phyloP scores from a whole-genome alignment of 2,113 vertebrate species.

The Pteropus alecto region DNA sequence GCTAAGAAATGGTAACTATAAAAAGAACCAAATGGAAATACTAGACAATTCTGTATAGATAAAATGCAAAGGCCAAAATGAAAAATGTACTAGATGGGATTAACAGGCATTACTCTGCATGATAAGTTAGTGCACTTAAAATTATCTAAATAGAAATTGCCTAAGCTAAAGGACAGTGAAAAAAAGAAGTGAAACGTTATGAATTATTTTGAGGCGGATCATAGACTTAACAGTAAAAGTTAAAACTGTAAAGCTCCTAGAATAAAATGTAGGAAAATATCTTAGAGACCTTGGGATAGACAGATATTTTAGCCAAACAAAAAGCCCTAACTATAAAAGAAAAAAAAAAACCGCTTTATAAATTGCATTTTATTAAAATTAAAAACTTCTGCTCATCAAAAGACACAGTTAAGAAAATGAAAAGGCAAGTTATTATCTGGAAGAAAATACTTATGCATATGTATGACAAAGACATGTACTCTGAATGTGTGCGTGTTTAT shows the following conservation, averaged over 20 bases:
- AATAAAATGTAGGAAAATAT: background rate
- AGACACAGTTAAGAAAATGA: background rate
- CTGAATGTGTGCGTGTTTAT: background rate
- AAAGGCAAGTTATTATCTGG: background rate
- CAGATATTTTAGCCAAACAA: background rate
- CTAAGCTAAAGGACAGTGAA: background rate
- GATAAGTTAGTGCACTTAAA: background rate
- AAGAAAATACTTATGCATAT: background rate
- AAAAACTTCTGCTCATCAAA: background rate
- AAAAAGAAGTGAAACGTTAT: background rate
- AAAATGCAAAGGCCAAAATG: background rate
- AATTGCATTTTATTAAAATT: background rate
- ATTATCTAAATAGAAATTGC: background rate
- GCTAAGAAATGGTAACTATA: background rate
- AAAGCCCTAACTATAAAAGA: background rate
- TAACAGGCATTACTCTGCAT: background rate
- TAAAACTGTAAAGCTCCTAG: background rate
- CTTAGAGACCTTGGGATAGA: background rate
- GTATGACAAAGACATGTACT: background rate
- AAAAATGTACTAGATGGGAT: background rate
- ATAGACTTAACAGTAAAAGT: background rate
- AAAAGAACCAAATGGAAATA: background rate
- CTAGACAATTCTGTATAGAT: background rate
- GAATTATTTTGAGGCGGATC: background rate
- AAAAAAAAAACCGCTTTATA: background rate